phyloP scores from a whole-genome alignment of 2,888 invertebrate species.

The Microdon myrmicae region DNA sequence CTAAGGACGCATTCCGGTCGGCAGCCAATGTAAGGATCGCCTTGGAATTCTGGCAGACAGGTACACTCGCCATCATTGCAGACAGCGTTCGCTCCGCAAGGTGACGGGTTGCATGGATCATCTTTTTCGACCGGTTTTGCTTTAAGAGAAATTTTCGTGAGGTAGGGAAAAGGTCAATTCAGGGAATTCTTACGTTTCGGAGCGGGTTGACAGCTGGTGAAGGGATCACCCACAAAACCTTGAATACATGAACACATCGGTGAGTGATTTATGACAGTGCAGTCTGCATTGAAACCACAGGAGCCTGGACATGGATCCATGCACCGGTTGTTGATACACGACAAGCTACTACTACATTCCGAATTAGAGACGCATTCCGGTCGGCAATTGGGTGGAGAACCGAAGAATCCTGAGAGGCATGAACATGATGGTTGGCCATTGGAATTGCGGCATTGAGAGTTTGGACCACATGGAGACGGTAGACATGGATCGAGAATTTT shows the following conservation, averaged over 20 bases:
- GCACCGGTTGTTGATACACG: conserved; percentile 82
- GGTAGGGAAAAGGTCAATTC: conserved; percentile 62
- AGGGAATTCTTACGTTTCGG: conserved; percentile 65
- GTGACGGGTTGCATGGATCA: conserved; percentile 72
- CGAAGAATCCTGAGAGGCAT: conserved; percentile 74
- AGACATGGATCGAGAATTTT: conserved; percentile 69
- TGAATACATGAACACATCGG: conserved; percentile 79
- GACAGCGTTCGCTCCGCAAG: conserved; percentile 77
- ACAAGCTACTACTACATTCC: conserved; percentile 79
- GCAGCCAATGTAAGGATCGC: conserved; percentile 80
- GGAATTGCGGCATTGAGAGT: conserved; percentile 74
- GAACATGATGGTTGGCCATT: conserved; percentile 74
- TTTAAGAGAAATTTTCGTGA: conserved; percentile 45
- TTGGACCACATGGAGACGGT: conserved; percentile 76
- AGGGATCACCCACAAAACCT: conserved; percentile 81
- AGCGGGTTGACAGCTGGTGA: conserved; percentile 70
- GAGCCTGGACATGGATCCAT: conserved; percentile 83
- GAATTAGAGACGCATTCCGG: conserved; percentile 78
- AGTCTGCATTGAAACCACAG: conserved; percentile 75
- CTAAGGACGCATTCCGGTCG: conserved; percentile 84
- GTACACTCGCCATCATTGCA: conserved; percentile 76
- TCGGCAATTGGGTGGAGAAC: conserved; percentile 77
- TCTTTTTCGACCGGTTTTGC: conserved; percentile 59
- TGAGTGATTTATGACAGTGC: conserved; percentile 76
- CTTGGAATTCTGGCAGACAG: conserved; percentile 76